A percentile compares a stretch with the other conserved stretches of the same genome.
phyloP scores from a whole-genome alignment of 2,797 vertebrate species.

The Sebastes matsubarae region DNA sequence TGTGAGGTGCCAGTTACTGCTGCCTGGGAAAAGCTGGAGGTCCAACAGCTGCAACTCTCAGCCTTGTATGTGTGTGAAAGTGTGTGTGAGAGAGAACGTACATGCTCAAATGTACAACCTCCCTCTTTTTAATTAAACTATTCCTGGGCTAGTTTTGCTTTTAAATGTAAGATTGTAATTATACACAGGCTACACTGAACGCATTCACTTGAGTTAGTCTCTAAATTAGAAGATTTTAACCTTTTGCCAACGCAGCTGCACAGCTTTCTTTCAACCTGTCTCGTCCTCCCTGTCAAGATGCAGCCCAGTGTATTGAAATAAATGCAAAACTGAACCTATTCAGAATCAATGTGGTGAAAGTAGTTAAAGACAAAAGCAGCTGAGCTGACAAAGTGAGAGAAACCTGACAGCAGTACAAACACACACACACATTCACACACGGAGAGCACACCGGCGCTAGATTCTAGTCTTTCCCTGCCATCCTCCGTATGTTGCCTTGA shows the following conservation, averaged over 20 bases:
- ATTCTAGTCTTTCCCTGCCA: constrained; percentile 62
- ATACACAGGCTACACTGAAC: constrained; percentile 3
- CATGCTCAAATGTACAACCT: constrained; percentile 7
- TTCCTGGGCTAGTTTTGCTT: constrained; percentile 2
- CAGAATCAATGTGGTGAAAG: constrained; percentile 70
- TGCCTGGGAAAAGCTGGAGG: constrained; percentile 74
- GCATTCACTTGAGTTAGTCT: constrained; percentile 21
- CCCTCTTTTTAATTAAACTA: constrained; percentile 34
- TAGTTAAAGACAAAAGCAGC: constrained; percentile 68
- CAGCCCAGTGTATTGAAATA: constrained; percentile 45
- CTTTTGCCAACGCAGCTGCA: constrained; percentile 40
- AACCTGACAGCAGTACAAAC: constrained; percentile 74
- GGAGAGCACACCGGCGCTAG: constrained; percentile 41
- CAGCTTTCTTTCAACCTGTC: constrained; percentile 28
- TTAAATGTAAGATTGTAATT: constrained; percentile 25
- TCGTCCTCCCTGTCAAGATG: constrained; percentile 25
- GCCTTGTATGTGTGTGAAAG: constrained; percentile 3
- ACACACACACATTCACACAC: constrained; percentile 41
- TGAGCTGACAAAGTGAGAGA: constrained; percentile 66
- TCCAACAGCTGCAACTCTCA: constrained; percentile 68
- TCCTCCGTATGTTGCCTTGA: constrained; percentile 75
- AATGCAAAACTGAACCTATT: constrained; percentile 65
- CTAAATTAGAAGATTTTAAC: constrained; percentile 39
- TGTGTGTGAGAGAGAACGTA: constrained; percentile 6
- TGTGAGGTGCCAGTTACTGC: constrained; percentile 82